A percentile compares a stretch with the other conserved stretches of the same genome.
These are phyloP conservation scores for Ochropleura leucogaster DNA, from an alignment of 2,888 invertebrate genomes.

Conservation along the genomic window DNA sequence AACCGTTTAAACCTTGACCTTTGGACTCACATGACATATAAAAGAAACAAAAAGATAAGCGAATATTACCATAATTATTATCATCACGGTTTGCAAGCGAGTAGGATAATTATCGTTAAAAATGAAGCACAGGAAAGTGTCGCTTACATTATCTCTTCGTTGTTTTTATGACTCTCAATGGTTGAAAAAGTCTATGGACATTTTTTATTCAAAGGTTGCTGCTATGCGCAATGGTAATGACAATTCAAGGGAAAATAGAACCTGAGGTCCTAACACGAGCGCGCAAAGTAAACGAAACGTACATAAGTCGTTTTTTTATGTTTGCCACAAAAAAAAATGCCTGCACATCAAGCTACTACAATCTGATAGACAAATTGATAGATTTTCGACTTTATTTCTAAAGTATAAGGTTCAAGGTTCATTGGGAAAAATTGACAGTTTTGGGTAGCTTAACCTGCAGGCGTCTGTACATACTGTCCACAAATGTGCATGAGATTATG, in stretches of 20 bases:
- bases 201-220: background rate
- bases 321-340: too few species aligned
- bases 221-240: background rate
- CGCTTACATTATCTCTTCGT: constrained; percentile 29
- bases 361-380: too few species aligned
- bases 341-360: too few species aligned
- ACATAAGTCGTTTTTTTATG: too few species aligned
- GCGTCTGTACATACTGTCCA: too few species aligned
- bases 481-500: too few species aligned
- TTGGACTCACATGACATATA: background rate
- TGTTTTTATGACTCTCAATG: constrained; percentile 21
- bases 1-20: background rate
- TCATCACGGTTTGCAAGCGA: constrained; percentile 14
- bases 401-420: too few species aligned
- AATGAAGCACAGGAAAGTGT: constrained; percentile 1
- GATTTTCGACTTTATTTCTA: too few species aligned
- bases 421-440: too few species aligned
- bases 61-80: constrained; percentile 34
- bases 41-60: constrained; percentile 27
- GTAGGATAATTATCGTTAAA: constrained; percentile 28
- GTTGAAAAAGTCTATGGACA: background rate
- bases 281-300: too few species aligned
- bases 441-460: too few species aligned
- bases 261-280: background rate
- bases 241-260: background rate